These are phyloP conservation scores for Cistogaster globosa DNA, from an alignment of 2,888 invertebrate species.

Conservation along the genomic window DNA sequence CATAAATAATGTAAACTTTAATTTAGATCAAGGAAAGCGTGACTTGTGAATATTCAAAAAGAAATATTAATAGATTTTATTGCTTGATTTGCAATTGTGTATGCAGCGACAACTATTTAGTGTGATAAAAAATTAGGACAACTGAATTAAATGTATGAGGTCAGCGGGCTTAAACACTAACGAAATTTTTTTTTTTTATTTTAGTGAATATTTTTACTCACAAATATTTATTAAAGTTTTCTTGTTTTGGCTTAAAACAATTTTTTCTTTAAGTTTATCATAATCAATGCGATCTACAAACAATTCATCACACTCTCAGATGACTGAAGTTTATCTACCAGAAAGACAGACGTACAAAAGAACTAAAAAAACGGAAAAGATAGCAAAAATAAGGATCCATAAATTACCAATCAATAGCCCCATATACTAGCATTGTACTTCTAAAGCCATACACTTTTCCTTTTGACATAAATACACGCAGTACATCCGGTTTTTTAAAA, in stretches of 20 bases:
- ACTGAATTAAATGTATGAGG: no score
- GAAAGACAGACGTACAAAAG: background rate
- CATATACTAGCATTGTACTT: constrained; percentile 32
- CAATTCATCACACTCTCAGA: constrained; percentile 79
- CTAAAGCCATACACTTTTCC: constrained; percentile 46
- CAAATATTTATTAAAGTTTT: background rate
- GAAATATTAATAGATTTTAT: no score
- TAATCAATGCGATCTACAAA: constrained; percentile 76
- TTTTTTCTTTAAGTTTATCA: constrained; percentile 72
- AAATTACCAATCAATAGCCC: constrained; percentile 73
- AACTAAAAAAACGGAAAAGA: constrained; percentile 31
- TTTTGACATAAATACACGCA: constrained; percentile 52
- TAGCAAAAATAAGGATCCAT: constrained; percentile 78
- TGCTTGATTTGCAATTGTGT: no score
- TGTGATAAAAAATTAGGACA: no score
- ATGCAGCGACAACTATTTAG: no score
- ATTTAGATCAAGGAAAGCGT: no score
- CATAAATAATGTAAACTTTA: no score
- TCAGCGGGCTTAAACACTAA: no score
- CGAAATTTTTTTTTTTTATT: background rate
- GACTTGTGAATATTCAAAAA: no score
- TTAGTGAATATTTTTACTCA: background rate
- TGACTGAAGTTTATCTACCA: constrained; percentile 37
- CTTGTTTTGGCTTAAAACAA: background rate
- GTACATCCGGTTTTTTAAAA: constrained; percentile 46